Percentiles rank a stretch among this genome's conserved stretches.
phyloP scores from a whole-genome alignment of 2,113 vertebrate genomes.

The Melospiza melodia region DNA sequence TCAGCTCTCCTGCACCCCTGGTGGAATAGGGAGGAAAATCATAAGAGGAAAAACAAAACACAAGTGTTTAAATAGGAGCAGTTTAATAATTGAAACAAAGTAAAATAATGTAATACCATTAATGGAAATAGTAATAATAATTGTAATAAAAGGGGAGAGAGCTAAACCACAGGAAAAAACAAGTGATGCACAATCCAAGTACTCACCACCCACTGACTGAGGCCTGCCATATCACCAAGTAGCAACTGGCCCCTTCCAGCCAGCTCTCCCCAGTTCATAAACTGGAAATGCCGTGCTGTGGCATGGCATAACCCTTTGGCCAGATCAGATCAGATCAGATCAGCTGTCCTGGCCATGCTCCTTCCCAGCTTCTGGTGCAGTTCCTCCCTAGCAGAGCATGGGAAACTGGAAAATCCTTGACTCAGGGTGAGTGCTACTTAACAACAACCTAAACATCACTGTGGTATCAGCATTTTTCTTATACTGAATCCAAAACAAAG shows the following conservation, averaged over 20 bases:
- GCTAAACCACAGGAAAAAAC: neutral
- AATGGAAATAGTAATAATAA: neutral
- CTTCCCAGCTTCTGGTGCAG: neutral
- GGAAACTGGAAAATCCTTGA: neutral
- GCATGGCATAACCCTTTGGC: neutral
- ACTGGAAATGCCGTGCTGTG: neutral
- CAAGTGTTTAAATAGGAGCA: neutral
- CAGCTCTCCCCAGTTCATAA: neutral
- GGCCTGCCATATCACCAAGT: neutral
- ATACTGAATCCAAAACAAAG: neutral
- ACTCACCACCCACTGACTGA: neutral
- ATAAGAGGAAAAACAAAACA: neutral
- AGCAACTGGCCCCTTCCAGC: rapidly evolving
- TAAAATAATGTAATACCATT: neutral
- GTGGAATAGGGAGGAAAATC: neutral
- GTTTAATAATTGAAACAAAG: neutral
- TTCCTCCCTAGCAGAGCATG: neutral
- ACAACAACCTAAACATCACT: neutral
- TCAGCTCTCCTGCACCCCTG: neutral
- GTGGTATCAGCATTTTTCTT: neutral
- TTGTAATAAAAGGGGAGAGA: neutral
- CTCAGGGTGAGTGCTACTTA: neutral
- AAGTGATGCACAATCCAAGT: neutral
- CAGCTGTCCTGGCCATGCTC: neutral
- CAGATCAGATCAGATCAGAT: neutral